These are phyloP conservation scores for Danaus chrysippus DNA, from an alignment of 2,888 invertebrate genomes.

Conservation along the genomic window DNA sequence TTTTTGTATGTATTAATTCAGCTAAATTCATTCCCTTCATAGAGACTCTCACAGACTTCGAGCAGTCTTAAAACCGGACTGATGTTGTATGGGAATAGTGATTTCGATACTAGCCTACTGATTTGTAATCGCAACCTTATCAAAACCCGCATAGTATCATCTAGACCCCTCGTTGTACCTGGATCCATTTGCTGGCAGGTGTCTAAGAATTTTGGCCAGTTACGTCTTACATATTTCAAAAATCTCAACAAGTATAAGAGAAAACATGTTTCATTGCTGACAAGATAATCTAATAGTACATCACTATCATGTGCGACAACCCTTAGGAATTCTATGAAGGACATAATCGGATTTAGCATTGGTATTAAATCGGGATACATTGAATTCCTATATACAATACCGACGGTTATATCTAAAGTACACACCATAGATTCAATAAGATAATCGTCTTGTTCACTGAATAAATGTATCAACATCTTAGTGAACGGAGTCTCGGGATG, in stretches of 20 bases:
- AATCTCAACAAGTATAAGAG: slow-evolving; percentile 90
- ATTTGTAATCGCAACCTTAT: slow-evolving; percentile 89
- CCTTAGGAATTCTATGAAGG: slow-evolving; percentile 92
- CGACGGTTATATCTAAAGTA: slow-evolving; percentile 91
- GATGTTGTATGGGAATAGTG: slow-evolving; percentile 93
- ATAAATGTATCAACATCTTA: slow-evolving; percentile 92
- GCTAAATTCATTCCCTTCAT: slow-evolving; percentile 90
- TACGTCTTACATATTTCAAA: slow-evolving; percentile 89
- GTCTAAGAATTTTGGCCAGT: slow-evolving; percentile 90
- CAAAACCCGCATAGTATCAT: slow-evolving; percentile 91
- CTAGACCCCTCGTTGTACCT: slow-evolving; percentile 79
- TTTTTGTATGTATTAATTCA: slow-evolving; percentile 55
- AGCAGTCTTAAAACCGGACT: slow-evolving; percentile 90
- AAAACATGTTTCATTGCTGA: slow-evolving; percentile 95
- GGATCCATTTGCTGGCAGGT: slow-evolving; percentile 84
- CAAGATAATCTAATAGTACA: slow-evolving; percentile 89
- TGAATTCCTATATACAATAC: slow-evolving; percentile 89
- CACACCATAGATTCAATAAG: slow-evolving; percentile 95
- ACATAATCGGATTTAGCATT: slow-evolving; percentile 90
- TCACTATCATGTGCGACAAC: slow-evolving; percentile 90
- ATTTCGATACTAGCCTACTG: slow-evolving; percentile 88
- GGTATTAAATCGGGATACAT: slow-evolving; percentile 88
- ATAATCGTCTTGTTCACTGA: slow-evolving; percentile 94
- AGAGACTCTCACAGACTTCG: slow-evolving; percentile 90
- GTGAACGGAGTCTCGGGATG: slow-evolving; percentile 93